Evolutionary conservation across 2,797 vertebrate genomes (phyloP).

Genomic region (Paguma larvata): DNA sequence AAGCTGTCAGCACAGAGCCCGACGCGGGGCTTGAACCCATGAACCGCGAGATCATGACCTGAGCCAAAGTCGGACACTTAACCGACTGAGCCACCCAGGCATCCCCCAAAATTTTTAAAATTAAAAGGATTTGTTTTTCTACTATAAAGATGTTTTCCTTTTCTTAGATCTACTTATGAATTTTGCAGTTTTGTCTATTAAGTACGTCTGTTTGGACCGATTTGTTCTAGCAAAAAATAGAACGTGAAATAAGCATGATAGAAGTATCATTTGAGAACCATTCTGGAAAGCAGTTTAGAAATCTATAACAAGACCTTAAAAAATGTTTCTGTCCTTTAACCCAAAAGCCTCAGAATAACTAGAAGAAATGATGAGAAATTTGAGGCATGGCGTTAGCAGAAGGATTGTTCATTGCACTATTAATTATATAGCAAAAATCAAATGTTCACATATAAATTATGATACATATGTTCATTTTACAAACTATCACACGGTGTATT

Average conservation of each 20-base stretch:
- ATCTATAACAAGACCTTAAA: constrained; percentile 6
- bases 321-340: background rate
- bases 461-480: background rate
- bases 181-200: constrained; percentile 36
- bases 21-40: no score
- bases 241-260: background rate
- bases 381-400: background rate
- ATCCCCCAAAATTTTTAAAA: background rate
- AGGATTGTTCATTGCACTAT: background rate
- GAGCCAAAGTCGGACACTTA: no score
- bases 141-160: constrained; percentile 30
- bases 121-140: background rate
- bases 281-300: constrained; percentile 48
- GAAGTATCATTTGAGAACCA: constrained; percentile 1
- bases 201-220: background rate
- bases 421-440: background rate
- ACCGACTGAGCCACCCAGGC: no score
- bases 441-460: background rate
- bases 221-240: background rate
- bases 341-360: background rate
- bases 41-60: no score
- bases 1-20: no score
- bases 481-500: background rate
- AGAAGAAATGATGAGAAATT: background rate
- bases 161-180: background rate